A percentile compares a stretch with the other conserved stretches of the same genome.
phyloP scores from a whole-genome alignment of 2,797 vertebrate species.

The Sebastes cheni region DNA sequence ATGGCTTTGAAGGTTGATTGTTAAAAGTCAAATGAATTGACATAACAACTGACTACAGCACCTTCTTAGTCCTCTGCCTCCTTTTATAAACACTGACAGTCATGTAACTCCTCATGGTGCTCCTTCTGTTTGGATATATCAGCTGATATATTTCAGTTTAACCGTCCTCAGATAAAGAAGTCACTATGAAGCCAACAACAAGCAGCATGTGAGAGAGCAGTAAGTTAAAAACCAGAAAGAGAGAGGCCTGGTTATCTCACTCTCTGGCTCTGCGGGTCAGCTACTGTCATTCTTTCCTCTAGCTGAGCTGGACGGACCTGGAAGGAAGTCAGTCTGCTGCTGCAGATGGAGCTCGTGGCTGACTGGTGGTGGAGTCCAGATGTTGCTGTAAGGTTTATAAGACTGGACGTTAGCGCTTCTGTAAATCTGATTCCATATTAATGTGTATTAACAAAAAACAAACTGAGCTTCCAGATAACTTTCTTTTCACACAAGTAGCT shows the following conservation, averaged over 20 bases:
- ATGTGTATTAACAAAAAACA: slow-evolving; percentile 2
- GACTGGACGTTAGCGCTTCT: not conserved
- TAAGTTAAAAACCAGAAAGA: slow-evolving; percentile 49
- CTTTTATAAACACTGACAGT: not conserved
- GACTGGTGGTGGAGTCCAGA: slow-evolving; percentile 16
- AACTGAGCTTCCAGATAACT: not conserved
- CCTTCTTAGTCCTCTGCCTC: not conserved
- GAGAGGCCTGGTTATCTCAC: slow-evolving; percentile 49
- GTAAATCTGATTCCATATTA: slow-evolving; percentile 5
- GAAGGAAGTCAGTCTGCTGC: slow-evolving; percentile 13
- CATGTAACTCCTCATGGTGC: not conserved
- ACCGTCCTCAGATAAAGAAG: slow-evolving; percentile 12
- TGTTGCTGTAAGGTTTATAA: not conserved
- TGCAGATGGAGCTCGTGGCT: not conserved
- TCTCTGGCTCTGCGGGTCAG: slow-evolving; percentile 52
- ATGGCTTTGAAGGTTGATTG: not conserved
- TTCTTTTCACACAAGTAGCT: not conserved
- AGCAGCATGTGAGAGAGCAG: slow-evolving; percentile 9
- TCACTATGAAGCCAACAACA: slow-evolving; percentile 36
- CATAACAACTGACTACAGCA: not conserved
- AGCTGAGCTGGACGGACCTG: slow-evolving; percentile 45
- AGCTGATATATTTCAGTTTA: not conserved
- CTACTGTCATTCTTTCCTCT: slow-evolving; percentile 73
- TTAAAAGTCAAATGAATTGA: not conserved
- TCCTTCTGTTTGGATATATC: slow-evolving; percentile 14